A percentile compares a stretch with the other conserved stretches of the same genome.
These are phyloP conservation scores for Amphipyra tragopoginis DNA, from an alignment of 2,888 invertebrate species.

Conservation along the genomic window DNA sequence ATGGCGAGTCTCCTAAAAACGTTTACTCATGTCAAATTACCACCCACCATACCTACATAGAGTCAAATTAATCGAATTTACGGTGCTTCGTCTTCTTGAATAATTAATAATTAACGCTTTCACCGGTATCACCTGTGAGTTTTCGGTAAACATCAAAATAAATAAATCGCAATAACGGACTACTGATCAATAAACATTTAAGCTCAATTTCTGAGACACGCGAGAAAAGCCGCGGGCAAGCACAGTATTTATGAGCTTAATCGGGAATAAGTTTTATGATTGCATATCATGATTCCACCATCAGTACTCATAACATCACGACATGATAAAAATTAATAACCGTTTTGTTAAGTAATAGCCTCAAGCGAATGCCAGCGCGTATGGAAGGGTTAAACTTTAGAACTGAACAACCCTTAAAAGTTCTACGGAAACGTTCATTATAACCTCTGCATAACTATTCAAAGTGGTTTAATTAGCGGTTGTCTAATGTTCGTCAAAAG, in stretches of 20 bases:
- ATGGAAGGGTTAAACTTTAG: conserved; percentile 40
- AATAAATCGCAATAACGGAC: conserved; percentile 36
- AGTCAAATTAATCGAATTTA: background rate
- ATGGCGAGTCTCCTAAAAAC: too few relatives aligned
- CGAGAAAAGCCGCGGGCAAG: conserved; percentile 49
- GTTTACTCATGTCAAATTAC: too few relatives aligned
- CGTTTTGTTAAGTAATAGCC: conserved; percentile 48
- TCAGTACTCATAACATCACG: conserved; percentile 50
- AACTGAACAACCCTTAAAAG: conserved; percentile 52
- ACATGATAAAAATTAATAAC: conserved; percentile 52
- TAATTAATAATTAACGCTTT: background rate
- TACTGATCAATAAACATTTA: conserved; percentile 52
- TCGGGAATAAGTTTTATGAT: conserved; percentile 45
- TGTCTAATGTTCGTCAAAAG: conserved; percentile 82
- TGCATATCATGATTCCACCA: conserved; percentile 44
- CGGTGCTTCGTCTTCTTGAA: background rate
- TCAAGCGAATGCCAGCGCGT: conserved; percentile 37
- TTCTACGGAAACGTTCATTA: conserved; percentile 56
- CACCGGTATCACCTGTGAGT: background rate
- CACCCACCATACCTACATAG: too few relatives aligned
- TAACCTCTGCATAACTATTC: conserved; percentile 51
- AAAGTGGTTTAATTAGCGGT: conserved; percentile 82
- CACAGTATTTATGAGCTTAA: conserved; percentile 41
- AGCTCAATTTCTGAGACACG: conserved; percentile 42
- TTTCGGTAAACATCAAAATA: conserved; percentile 18